phyloP scores from a whole-genome alignment of 1,140 invertebrate species.

The Drosophila santomea region DNA sequence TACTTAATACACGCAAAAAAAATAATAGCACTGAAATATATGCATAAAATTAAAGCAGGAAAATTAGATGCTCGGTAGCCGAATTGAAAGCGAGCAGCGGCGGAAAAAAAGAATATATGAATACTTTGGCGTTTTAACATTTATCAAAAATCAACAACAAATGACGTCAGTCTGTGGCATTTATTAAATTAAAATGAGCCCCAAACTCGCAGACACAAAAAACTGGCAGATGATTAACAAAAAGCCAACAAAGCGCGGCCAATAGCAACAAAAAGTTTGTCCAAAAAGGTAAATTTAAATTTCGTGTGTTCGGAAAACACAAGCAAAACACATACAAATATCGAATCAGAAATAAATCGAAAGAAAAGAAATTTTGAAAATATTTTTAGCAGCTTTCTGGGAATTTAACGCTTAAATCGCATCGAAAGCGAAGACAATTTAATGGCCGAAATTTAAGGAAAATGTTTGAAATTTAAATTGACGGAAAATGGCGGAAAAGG shows the following conservation, averaged over 20 bases:
- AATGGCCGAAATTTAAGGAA: constrained; percentile 14
- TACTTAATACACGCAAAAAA: constrained; percentile 26
- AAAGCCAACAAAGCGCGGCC: constrained; percentile 21
- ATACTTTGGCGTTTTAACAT: constrained; percentile 62
- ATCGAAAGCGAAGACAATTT: constrained; percentile 22
- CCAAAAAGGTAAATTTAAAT: constrained; percentile 46
- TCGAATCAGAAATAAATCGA: constrained; percentile 25
- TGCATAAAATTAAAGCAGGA: constrained; percentile 44
- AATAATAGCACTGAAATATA: constrained; percentile 29
- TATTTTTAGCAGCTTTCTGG: constrained; percentile 26
- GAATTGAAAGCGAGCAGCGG: constrained; percentile 16
- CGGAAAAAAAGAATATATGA: constrained; percentile 19
- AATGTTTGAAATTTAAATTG: constrained; percentile 22
- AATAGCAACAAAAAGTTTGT: constrained; percentile 28
- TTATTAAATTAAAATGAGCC: constrained; percentile 65
- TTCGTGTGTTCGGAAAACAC: constrained; percentile 7
- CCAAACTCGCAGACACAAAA: constrained; percentile 39
- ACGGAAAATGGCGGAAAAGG: neutral
- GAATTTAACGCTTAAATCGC: constrained; percentile 28
- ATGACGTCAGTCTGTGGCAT: constrained; percentile 68
- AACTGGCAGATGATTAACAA: constrained; percentile 50
- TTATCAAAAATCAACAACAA: constrained; percentile 65
- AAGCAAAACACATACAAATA: constrained; percentile 10
- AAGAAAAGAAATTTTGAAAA: constrained; percentile 17
- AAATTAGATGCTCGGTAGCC: constrained; percentile 44